Base-by-base conservation (phyloP, 1,140 invertebrate species). In the Zophobas morio region DNA sequence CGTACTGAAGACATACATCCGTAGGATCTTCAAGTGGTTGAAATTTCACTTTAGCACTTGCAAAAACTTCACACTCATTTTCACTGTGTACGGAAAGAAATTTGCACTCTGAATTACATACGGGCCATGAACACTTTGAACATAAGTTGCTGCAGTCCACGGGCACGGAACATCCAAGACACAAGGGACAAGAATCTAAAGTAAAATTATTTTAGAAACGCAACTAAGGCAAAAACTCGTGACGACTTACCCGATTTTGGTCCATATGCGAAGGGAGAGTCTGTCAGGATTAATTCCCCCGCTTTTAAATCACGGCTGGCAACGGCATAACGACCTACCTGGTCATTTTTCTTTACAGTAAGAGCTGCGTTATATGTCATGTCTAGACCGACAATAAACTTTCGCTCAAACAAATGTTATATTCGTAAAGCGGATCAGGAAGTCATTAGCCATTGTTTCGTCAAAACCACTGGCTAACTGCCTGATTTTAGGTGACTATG, bases 121-220 rank as follows among this genome's bases (percentile, higher is more conserved):
- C 88, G 0, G 94, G 94, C 95, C 95, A 96, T 0, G 89, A 87
- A 83, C 95, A 96, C n/a, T 87, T 88, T 0, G 91, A 89, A 83
- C 94, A 96, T 39, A 93, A 83, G 75, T 87, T 85, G 53, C 88
- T 86, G 78, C 89, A 87, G 83, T 88, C 74, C 76, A 89, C 82
- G 76, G 89, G 88, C 34, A 88, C 87, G 82, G 93, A 93, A 82
- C 95, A 96, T 1, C 91, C 91, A 1, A 96, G 88, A 84, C 95
- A 96, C 1, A 57, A 35, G 4, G 70, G 51, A n/a, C 33, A 47
- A 1, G 51, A 51, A 51, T 72, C 46, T 54, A 4, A 42, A 33
- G 42, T 70, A n/a, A n/a, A 0, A 20, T 5, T 5, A 46, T 8
- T 1, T 49, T 35, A 70, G 46, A 33, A 1, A 70, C 20, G 20